These are phyloP conservation scores for Meandrina meandrites DNA, from an alignment of 92 coral and sea anemone species.

Conservation along the genomic window DNA sequence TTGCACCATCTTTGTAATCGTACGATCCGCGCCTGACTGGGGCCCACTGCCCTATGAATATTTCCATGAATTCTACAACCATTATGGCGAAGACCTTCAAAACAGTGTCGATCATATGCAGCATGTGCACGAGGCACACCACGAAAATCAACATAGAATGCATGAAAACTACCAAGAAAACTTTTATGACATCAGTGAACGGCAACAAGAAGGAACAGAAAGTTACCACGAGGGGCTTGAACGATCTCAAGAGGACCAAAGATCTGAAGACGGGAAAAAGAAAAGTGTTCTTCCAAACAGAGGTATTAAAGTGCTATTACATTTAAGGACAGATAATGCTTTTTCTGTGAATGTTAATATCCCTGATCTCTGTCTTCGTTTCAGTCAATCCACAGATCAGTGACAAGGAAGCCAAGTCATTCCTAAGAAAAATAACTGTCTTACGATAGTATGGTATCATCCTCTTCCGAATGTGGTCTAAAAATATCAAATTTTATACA, in stretches of 20 bases:
- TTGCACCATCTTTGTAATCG: conserved; percentile 16
- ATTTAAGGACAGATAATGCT: too few relatives aligned
- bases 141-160: conserved; percentile 34
- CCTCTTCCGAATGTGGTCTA: too few relatives aligned
- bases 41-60: conserved; percentile 36
- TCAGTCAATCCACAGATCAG: conserved; percentile 37
- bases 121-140: conserved; percentile 36
- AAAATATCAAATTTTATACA: too few relatives aligned
- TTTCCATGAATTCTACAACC: conserved; percentile 37
- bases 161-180: conserved; percentile 38
- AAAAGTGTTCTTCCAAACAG: background rate
- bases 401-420: conserved; percentile 26
- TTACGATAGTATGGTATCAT: background rate
- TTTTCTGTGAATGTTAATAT: background rate
- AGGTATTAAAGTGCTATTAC: conserved; percentile 1
- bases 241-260: conserved; percentile 22
- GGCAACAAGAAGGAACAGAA: conserved; percentile 31
- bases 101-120: conserved; percentile 20
- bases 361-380: background rate
- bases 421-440: conserved; percentile 4
- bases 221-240: conserved; percentile 32
- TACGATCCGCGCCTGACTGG: conserved; percentile 30
- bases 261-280: background rate
- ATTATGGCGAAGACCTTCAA: conserved; percentile 23
- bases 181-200: conserved; percentile 23